Percentiles rank a stretch among this genome's conserved stretches.
Evolutionary conservation across 2,888 invertebrate genomes (phyloP).

Genomic region (Byasa hedistus): DNA sequence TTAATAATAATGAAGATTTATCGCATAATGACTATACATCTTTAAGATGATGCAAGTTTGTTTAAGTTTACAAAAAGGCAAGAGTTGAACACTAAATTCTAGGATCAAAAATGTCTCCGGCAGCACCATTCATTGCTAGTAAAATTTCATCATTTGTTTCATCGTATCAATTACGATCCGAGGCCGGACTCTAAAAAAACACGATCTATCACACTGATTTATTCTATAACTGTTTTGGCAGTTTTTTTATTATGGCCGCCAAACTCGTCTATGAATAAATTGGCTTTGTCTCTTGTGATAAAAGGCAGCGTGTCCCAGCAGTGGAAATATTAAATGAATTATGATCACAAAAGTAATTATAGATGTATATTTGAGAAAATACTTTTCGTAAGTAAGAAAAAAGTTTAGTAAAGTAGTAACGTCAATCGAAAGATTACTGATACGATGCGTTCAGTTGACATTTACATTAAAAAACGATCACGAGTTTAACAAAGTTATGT

Average conservation of each 20-base stretch:
- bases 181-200: slow-evolving; percentile 22
- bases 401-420: background rate
- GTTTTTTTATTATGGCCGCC: background rate
- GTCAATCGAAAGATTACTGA: background rate
- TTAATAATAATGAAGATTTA: too few relatives aligned
- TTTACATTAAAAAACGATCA: slow-evolving; percentile 18
- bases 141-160: slow-evolving; percentile 17
- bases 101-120: background rate
- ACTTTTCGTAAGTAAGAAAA: too few relatives aligned
- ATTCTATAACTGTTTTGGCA: slow-evolving; percentile 13
- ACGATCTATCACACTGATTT: slow-evolving; percentile 12
- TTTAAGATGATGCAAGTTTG: background rate
- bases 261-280: background rate
- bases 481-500: background rate
- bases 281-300: too few relatives aligned
- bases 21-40: background rate
- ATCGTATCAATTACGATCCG: slow-evolving; percentile 15
- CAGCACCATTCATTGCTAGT: slow-evolving; percentile 2
- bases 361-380: too few relatives aligned
- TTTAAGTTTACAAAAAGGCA: background rate
- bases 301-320: too few relatives aligned
- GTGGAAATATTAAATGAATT: too few relatives aligned
- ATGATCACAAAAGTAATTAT: too few relatives aligned
- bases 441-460: background rate
- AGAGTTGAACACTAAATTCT: background rate